Evolutionary conservation across 2,113 vertebrate genomes (phyloP).

Genomic region (Neolamprologus variostigma): DNA sequence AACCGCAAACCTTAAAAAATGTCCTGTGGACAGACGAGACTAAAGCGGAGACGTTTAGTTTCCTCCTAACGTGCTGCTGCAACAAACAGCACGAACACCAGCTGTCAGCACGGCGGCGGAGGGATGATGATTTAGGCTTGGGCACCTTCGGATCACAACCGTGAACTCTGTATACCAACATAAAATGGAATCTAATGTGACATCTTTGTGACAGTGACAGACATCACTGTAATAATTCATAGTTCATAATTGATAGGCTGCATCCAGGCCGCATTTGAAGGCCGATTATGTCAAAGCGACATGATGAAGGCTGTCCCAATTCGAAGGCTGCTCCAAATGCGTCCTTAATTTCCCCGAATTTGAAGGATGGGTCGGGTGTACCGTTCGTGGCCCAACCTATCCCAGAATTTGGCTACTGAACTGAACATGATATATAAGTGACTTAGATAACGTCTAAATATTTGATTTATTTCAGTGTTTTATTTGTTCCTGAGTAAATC

Average conservation of each 20-base stretch:
- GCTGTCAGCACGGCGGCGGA: not conserved
- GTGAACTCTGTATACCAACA: not conserved
- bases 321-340: not conserved
- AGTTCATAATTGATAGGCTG: not conserved
- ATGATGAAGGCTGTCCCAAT: not conserved
- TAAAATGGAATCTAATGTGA: fast-evolving
- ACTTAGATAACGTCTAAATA: not conserved
- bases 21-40: not conserved
- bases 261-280: not conserved
- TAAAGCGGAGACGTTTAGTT: not conserved
- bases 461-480: not conserved
- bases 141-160: fast-evolving
- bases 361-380: not conserved
- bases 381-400: not conserved
- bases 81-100: not conserved
- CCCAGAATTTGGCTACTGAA: not conserved
- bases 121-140: not conserved
- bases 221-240: not conserved
- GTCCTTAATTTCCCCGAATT: not conserved
- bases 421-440: not conserved
- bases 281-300: not conserved
- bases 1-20: not conserved
- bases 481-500: not conserved
- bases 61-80: not conserved
- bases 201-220: not conserved